Percentiles rank a stretch among this genome's conserved stretches.
Conservation (phyloP, 2,113 vertebrate species). For the Echinops telfairi region DNA sequence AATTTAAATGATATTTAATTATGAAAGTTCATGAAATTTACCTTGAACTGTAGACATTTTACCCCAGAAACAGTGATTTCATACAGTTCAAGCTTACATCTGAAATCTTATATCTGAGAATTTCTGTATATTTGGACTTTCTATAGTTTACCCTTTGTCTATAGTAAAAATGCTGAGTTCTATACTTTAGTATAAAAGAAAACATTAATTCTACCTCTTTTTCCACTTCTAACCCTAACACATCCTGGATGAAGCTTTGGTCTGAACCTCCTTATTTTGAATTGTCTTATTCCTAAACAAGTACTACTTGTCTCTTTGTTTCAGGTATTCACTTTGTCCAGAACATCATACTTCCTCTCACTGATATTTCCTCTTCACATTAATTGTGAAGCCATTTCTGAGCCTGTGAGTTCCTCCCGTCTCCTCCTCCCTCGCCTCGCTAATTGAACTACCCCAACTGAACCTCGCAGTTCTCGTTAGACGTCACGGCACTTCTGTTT, state of each 20-base stretch:
- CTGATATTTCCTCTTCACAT: too few relatives aligned
- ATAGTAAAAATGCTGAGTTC: background rate
- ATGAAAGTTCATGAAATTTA: too few relatives aligned
- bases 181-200: background rate
- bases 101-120: background rate
- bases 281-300: background rate
- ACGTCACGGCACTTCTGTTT: background rate
- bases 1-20: too few relatives aligned
- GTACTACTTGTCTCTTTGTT: background rate
- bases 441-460: too few relatives aligned
- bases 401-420: accelerated
- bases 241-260: background rate
- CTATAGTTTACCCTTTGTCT: background rate
- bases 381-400: background rate
- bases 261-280: background rate
- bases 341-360: background rate
- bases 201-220: too few relatives aligned
- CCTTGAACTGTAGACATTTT: background rate
- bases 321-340: background rate
- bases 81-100: background rate
- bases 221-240: background rate
- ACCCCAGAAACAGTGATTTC: background rate
- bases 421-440: background rate
- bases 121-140: background rate
- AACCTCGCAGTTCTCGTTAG: too few relatives aligned